A percentile compares a stretch with the other conserved stretches of the same genome.
These are phyloP conservation scores for Turdus rufiventris DNA, from an alignment of 2,113 vertebrate species.

Conservation along the genomic window DNA sequence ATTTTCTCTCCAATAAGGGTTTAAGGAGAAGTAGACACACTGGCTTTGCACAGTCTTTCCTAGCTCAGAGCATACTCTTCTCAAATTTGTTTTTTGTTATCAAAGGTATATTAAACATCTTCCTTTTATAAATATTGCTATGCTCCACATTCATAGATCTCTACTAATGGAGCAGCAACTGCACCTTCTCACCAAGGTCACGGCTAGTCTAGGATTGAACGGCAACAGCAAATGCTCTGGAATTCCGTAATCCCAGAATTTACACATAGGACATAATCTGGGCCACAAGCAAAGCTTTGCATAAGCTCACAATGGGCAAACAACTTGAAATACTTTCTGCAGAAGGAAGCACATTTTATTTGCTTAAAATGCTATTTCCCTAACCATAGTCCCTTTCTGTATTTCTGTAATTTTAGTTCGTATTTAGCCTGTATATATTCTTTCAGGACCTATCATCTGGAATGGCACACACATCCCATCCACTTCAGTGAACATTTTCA, in stretches of 20 bases:
- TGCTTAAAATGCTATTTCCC: not conserved
- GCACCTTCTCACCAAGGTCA: not conserved
- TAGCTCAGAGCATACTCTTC: not conserved
- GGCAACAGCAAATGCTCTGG: not conserved
- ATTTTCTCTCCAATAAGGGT: not conserved
- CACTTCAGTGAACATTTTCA: not conserved
- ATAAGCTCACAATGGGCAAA: not conserved
- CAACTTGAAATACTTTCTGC: not conserved
- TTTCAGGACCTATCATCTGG: not conserved
- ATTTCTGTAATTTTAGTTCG: not conserved
- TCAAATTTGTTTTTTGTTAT: not conserved
- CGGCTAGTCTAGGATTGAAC: fast-evolving
- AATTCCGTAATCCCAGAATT: not conserved
- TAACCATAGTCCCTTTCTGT: not conserved
- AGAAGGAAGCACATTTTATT: not conserved
- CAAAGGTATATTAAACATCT: not conserved
- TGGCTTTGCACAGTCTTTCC: not conserved
- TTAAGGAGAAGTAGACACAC: not conserved
- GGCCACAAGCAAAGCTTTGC: not conserved
- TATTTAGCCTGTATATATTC: not conserved
- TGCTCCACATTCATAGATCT: not conserved
- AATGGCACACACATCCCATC: not conserved
- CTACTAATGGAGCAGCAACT: not conserved
- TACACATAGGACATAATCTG: not conserved
- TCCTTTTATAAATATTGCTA: not conserved